These are phyloP conservation scores for Falcaria lacertinaria DNA, from an alignment of 2,888 invertebrate genomes.

Conservation along the genomic window DNA sequence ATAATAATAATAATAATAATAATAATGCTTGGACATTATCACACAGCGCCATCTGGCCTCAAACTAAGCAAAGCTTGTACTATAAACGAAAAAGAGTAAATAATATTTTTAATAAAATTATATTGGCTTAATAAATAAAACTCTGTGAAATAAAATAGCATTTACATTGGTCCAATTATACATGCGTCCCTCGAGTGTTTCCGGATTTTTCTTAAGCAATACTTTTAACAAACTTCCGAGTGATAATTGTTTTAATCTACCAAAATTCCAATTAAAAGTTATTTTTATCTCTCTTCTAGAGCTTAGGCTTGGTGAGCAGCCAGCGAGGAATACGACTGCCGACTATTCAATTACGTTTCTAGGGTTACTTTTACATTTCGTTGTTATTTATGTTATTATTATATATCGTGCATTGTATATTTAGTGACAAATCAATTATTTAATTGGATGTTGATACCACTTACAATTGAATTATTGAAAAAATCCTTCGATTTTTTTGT, in stretches of 20 bases:
- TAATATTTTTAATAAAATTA: neutral
- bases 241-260: slow-evolving; percentile 68
- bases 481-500: too few species aligned
- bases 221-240: slow-evolving; percentile 45
- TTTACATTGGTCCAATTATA: neutral
- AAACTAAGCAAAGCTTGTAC: too few species aligned
- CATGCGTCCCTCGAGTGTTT: neutral
- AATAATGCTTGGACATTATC: too few species aligned
- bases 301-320: slow-evolving; percentile 51
- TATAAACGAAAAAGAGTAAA: too few species aligned
- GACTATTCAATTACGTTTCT: slow-evolving; percentile 32
- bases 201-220: slow-evolving; percentile 39
- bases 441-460: too few species aligned
- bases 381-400: slow-evolving; percentile 27
- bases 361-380: slow-evolving; percentile 24
- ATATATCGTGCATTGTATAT: slow-evolving; percentile 6
- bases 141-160: neutral
- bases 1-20: too few species aligned
- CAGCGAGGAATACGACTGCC: slow-evolving; percentile 24
- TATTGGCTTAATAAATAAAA: neutral
- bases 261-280: slow-evolving; percentile 69
- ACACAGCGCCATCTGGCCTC: too few species aligned
- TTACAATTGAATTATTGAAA: too few species aligned
- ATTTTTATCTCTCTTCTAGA: slow-evolving; percentile 57
- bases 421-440: too few species aligned